Conservation (phyloP, 2,888 invertebrate genomes). For the Andricus quercusramuli region DNA sequence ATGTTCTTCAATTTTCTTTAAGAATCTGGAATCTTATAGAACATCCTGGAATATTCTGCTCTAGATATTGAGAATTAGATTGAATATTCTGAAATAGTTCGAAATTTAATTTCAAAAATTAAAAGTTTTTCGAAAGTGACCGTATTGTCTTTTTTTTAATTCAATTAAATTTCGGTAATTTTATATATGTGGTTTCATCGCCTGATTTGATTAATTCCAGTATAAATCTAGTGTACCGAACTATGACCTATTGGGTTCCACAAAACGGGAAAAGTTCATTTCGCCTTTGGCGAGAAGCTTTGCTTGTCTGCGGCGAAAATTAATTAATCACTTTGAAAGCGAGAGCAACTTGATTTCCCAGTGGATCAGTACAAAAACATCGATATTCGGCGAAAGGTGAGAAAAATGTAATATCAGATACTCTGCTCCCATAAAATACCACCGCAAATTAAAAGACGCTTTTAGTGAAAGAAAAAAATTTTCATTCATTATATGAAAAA, state of each 20-base stretch:
- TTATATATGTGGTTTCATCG: neutral
- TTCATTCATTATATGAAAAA: neutral
- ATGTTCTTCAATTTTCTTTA: too few relatives aligned
- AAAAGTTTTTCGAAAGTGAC: too few relatives aligned
- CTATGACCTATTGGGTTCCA: neutral
- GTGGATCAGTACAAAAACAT: slow-evolving; percentile 33
- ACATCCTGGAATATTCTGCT: too few relatives aligned
- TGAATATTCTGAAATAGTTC: too few relatives aligned
- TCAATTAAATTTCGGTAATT: neutral
- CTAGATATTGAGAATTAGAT: too few relatives aligned
- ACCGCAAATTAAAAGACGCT: neutral
- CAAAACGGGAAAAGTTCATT: slow-evolving; percentile 7
- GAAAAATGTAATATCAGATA: slow-evolving; percentile 40
- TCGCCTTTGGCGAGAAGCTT: slow-evolving; percentile 14
- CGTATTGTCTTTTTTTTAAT: neutral
- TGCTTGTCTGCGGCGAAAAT: slow-evolving; percentile 35
- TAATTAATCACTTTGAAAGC: slow-evolving; percentile 30
- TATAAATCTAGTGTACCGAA: neutral
- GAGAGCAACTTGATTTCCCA: slow-evolving; percentile 32
- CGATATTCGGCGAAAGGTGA: slow-evolving; percentile 21
- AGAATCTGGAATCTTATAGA: too few relatives aligned
- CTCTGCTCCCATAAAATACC: slow-evolving; percentile 17
- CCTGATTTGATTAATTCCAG: neutral
- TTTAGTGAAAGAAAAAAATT: neutral
- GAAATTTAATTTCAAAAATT: too few relatives aligned